Conservation (phyloP, 2,888 invertebrate genomes). For the Ramazzottius varieornatus region DNA sequence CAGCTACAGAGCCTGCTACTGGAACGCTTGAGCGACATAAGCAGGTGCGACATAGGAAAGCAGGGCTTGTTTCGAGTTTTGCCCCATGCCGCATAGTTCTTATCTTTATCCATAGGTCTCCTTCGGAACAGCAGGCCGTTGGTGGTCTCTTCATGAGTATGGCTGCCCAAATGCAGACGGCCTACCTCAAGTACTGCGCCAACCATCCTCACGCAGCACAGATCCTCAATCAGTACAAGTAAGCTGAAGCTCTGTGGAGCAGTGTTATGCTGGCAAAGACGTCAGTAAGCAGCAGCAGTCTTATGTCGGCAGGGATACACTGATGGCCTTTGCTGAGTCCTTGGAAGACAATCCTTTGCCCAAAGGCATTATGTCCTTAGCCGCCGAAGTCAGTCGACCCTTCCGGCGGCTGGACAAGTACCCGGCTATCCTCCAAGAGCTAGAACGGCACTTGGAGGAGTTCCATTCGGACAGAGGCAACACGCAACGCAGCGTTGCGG, state of each 20-base stretch:
- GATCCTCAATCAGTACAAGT: conserved; percentile 75
- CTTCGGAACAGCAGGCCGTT: conserved; percentile 41
- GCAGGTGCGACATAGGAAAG: neutral
- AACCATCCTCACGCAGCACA: conserved; percentile 81
- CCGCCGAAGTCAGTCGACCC: conserved; percentile 74
- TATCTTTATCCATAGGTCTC: conserved; percentile 12
- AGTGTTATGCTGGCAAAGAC: too few relatives aligned
- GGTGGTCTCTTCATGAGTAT: conserved; percentile 65
- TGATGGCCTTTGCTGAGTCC: conserved; percentile 61
- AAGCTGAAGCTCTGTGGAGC: too few relatives aligned
- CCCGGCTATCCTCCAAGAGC: conserved; percentile 53
- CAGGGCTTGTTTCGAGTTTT: neutral
- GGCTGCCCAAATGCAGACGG: conserved; percentile 34
- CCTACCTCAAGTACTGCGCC: conserved; percentile 65
- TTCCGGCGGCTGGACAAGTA: conserved; percentile 83
- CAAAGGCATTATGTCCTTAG: conserved; percentile 56
- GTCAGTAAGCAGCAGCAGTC: too few relatives aligned
- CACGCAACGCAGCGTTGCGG: conserved; percentile 71
- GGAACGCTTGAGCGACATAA: neutral
- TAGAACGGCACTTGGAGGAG: conserved; percentile 81
- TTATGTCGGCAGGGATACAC: conserved; percentile 49
- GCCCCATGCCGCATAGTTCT: neutral
- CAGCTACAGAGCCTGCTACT: conserved; percentile 50
- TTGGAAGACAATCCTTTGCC: conserved; percentile 25
- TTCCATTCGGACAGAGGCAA: conserved; percentile 84